A percentile compares a stretch with the other conserved stretches of the same genome.
Evolutionary conservation across 2,797 vertebrate species (phyloP).

Genomic region (Gymnothorax javanicus): DNA sequence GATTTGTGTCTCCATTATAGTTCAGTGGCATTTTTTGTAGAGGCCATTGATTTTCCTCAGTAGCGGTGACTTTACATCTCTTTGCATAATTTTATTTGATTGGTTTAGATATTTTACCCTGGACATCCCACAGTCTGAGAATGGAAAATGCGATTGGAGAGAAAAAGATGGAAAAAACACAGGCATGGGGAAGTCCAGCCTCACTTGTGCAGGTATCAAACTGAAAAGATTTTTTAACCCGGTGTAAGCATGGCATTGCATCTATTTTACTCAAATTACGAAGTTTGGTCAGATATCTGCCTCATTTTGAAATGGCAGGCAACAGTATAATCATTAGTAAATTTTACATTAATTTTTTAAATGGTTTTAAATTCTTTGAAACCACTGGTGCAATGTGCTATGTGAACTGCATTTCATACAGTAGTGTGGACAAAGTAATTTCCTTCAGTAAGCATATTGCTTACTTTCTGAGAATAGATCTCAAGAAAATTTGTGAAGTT

Average conservation of each 20-base stretch:
- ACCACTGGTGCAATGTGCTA: neutral
- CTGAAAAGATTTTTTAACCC: neutral
- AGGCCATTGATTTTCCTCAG: neutral
- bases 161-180: neutral
- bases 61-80: neutral
- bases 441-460: neutral
- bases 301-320: neutral
- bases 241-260: too few relatives aligned
- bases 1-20: constrained; percentile 12
- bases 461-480: neutral
- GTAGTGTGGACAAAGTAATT: neutral
- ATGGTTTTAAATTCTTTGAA: neutral
- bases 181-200: neutral
- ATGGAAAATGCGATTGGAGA: neutral
- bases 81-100: neutral
- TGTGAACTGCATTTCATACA: neutral
- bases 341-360: neutral
- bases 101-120: neutral
- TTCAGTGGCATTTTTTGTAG: neutral
- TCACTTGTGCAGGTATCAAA: neutral
- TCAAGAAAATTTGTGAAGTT: neutral
- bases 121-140: neutral
- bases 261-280: neutral
- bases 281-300: neutral
- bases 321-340: neutral